These are phyloP conservation scores for Eumacrocentrus americanus DNA, from an alignment of 2,888 invertebrate species.

Conservation along the genomic window DNA sequence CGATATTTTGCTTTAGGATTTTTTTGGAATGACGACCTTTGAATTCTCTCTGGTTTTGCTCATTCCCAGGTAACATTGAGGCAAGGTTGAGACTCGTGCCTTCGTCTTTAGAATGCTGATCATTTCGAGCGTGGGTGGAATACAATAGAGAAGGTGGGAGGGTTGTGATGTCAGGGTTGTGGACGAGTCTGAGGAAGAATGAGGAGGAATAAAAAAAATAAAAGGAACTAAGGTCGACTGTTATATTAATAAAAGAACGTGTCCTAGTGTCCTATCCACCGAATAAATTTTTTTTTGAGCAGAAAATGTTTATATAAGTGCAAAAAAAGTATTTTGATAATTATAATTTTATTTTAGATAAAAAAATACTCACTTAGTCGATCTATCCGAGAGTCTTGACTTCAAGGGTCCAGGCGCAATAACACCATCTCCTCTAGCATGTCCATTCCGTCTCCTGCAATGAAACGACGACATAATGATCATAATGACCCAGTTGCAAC, in stretches of 20 bases:
- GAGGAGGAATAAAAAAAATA: not conserved
- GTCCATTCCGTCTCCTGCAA: slow-evolving; percentile 46
- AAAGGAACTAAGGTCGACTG: not conserved
- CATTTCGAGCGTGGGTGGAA: slow-evolving; percentile 30
- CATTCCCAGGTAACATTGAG: not conserved
- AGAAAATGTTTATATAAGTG: too few relatives aligned
- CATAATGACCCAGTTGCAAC: not conserved
- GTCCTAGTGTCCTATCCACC: too few relatives aligned
- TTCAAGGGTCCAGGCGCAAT: slow-evolving; percentile 47
- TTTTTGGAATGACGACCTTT: slow-evolving; percentile 20
- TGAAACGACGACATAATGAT: not conserved
- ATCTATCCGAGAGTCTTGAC: slow-evolving; percentile 48
- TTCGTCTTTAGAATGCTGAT: slow-evolving; percentile 7
- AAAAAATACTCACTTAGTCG: slow-evolving; percentile 45
- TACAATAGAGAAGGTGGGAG: slow-evolving; percentile 30
- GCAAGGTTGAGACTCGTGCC: not conserved
- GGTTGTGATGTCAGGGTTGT: slow-evolving; percentile 34
- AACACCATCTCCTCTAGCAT: slow-evolving; percentile 38
- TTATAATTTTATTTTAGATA: not conserved
- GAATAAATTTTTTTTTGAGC: too few relatives aligned
- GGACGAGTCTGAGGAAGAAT: slow-evolving; percentile 37
- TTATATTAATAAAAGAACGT: not conserved
- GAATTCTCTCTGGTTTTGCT: not conserved
- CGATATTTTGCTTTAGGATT: slow-evolving; percentile 27
- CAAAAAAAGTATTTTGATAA: not conserved